Conservation (phyloP, 2,888 invertebrate species). For the Agrilus mali region DNA sequence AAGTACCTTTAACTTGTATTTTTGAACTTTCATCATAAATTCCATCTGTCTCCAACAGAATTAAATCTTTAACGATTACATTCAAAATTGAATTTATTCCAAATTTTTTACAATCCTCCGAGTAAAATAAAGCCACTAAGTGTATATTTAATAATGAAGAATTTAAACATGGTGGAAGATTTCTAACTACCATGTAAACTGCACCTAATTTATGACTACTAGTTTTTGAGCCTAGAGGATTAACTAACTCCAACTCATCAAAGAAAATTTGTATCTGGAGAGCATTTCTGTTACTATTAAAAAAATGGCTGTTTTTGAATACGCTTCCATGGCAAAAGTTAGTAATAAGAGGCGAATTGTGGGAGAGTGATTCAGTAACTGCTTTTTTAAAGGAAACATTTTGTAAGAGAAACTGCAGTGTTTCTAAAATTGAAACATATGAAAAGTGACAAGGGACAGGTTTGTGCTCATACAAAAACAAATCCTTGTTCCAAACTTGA, state of each 20-base stretch:
- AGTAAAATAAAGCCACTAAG: constrained; percentile 2
- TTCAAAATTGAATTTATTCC: constrained; percentile 5
- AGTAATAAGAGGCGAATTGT: no score
- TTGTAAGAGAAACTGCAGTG: constrained; percentile 3
- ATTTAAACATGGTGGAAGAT: constrained; percentile 7
- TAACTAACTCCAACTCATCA: constrained; percentile 10
- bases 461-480: not conserved
- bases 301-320: constrained; percentile 1
- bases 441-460: constrained; percentile 3
- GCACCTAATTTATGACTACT: constrained; percentile 9
- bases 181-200: constrained; percentile 6
- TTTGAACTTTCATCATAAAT: not conserved
- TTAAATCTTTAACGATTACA: constrained; percentile 7
- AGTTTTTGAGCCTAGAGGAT: constrained; percentile 10
- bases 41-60: constrained; percentile 7
- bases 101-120: not conserved
- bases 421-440: constrained; percentile 6
- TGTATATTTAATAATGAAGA: constrained; percentile 8
- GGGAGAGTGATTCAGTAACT: not conserved
- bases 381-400: constrained; percentile 7
- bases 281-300: not conserved
- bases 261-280: constrained; percentile 10
- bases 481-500: constrained; percentile 2
- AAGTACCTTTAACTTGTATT: constrained; percentile 6
- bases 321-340: not conserved